Conservation (phyloP, 2,888 invertebrate species). For the Cantharis nigra region DNA sequence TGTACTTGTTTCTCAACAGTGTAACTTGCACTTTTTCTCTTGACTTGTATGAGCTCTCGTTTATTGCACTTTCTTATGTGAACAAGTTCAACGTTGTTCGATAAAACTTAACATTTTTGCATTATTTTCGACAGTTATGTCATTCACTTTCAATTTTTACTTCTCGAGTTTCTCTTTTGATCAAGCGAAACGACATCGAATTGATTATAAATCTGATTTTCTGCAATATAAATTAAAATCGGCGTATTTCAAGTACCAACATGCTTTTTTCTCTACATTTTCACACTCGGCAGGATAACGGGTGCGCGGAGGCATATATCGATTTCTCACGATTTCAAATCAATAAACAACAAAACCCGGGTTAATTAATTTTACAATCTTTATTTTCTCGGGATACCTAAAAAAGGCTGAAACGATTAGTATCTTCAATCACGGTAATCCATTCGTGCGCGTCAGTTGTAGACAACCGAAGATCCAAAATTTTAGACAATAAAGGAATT, state of each 20-base stretch:
- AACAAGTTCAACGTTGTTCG: neutral
- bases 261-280: neutral
- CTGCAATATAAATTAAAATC: neutral
- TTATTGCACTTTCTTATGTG: neutral
- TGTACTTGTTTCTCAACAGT: conserved; percentile 9
- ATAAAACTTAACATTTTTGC: neutral
- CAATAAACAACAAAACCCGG: too few species aligned
- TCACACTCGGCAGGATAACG: too few species aligned
- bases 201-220: neutral
- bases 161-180: neutral
- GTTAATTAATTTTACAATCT: too few species aligned
- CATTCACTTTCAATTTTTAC: neutral
- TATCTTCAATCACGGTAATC: too few species aligned
- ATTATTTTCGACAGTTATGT: neutral
- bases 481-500: too few species aligned
- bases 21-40: conserved; percentile 6
- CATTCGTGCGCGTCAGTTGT: too few species aligned
- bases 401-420: too few species aligned
- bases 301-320: neutral
- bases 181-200: neutral
- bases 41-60: neutral
- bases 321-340: too few species aligned
- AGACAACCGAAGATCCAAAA: too few species aligned
- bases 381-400: too few species aligned
- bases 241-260: neutral